Conservation (phyloP, 1,140 invertebrate species). For the Mizuhopecten yessoensis region DNA sequence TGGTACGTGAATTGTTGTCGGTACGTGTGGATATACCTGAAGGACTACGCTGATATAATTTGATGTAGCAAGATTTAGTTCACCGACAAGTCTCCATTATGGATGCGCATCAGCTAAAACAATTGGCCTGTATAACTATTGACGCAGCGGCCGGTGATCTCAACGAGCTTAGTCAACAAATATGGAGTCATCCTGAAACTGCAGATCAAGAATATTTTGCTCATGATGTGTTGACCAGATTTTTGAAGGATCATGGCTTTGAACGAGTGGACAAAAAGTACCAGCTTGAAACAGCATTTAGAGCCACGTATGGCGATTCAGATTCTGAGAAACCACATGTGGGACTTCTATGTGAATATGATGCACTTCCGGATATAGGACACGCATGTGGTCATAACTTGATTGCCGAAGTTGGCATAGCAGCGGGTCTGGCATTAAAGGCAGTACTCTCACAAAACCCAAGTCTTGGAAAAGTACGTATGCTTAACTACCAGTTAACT, state of each 20-base stretch:
- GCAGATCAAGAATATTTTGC: slow-evolving; percentile 70
- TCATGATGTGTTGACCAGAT: slow-evolving; percentile 68
- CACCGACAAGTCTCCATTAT: not conserved
- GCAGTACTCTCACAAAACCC: slow-evolving; percentile 62
- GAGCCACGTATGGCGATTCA: slow-evolving; percentile 64
- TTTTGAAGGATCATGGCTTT: slow-evolving; percentile 71
- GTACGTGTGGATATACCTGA: too few relatives aligned
- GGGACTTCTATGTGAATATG: slow-evolving; percentile 80
- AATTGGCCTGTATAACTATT: slow-evolving; percentile 40
- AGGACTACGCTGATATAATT: too few relatives aligned
- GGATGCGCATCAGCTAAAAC: slow-evolving; percentile 40
- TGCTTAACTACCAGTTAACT: not conserved
- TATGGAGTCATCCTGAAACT: slow-evolving; percentile 74
- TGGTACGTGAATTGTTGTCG: too few relatives aligned
- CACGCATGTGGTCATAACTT: slow-evolving; percentile 82
- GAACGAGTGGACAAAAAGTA: slow-evolving; percentile 69
- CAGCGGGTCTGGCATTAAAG: slow-evolving; percentile 74
- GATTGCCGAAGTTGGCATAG: slow-evolving; percentile 79
- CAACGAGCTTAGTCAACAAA: slow-evolving; percentile 41
- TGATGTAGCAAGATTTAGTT: too few relatives aligned
- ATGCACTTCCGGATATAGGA: slow-evolving; percentile 79
- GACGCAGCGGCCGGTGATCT: slow-evolving; percentile 47
- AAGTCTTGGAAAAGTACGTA: slow-evolving; percentile 36
- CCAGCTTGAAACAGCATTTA: slow-evolving; percentile 70
- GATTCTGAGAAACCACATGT: slow-evolving; percentile 68